phyloP scores from a whole-genome alignment of 2,797 vertebrate species.

The Sebastes aleutianus region DNA sequence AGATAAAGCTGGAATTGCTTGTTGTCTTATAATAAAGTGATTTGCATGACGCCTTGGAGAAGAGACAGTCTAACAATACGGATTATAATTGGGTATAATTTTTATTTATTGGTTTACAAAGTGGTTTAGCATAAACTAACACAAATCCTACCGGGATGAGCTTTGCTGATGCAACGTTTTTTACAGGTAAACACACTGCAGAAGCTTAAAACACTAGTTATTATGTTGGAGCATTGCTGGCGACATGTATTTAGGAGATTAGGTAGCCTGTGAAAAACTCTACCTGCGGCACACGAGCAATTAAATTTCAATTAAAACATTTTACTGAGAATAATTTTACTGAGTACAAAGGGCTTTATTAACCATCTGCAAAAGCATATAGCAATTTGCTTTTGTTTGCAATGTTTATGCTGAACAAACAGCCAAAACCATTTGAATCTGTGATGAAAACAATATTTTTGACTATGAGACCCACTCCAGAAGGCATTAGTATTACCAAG shows the following conservation, averaged over 20 bases:
- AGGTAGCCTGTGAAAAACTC: neutral
- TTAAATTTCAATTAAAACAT: constrained; percentile 10
- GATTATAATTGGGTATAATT: neutral
- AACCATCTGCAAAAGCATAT: neutral
- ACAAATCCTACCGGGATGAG: constrained; percentile 9
- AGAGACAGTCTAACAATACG: neutral
- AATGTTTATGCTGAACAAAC: neutral
- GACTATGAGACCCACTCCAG: constrained; percentile 1
- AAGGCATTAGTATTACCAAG: constrained; percentile 2
- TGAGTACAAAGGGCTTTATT: neutral
- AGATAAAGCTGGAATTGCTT: constrained; percentile 33
- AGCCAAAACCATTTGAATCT: neutral
- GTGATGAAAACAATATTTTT: neutral
- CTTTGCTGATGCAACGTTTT: neutral
- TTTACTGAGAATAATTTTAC: neutral
- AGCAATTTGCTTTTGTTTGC: neutral
- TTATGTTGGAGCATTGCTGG: neutral
- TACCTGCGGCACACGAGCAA: neutral
- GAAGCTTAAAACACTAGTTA: neutral
- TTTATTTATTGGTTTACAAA: constrained; percentile 13
- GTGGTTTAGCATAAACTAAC: constrained; percentile 12
- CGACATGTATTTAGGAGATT: neutral
- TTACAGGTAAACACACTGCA: neutral
- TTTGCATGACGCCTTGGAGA: constrained; percentile 26
- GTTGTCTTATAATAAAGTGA: constrained; percentile 32